Evolutionary conservation across 2,113 vertebrate genomes (phyloP).

Genomic region (Pachypanchax playfairii): DNA sequence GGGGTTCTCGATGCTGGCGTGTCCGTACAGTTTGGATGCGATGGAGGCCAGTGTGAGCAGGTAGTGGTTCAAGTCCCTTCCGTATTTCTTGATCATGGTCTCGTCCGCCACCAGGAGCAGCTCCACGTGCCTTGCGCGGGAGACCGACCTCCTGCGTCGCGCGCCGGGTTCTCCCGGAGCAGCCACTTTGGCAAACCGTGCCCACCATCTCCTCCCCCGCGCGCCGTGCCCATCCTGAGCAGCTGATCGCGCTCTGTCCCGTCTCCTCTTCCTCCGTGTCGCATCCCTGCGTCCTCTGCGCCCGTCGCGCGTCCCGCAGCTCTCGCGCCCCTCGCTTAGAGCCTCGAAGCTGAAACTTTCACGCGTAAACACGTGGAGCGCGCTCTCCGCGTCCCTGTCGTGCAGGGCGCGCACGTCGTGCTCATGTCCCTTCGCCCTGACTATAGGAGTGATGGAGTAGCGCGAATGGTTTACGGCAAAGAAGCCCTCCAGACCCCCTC

Average conservation of each 20-base stretch:
- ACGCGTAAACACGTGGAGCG: slow-evolving; percentile 84
- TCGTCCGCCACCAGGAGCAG: slow-evolving; percentile 94
- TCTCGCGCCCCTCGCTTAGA: slow-evolving; percentile 67
- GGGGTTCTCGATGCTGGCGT: slow-evolving; percentile 97
- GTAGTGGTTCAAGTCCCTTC: slow-evolving; percentile 92
- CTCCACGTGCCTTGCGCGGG: slow-evolving; percentile 92
- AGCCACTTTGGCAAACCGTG: slow-evolving; percentile 17
- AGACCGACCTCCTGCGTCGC: slow-evolving; percentile 83
- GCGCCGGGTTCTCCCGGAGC: slow-evolving; percentile 11
- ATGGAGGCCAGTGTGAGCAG: slow-evolving; percentile 93
- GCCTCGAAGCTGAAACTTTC: slow-evolving; percentile 88
- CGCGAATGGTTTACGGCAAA: slow-evolving; percentile 87
- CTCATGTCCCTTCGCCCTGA: slow-evolving; percentile 68
- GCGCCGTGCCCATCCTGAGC: too few species aligned
- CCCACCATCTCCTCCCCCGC: slow-evolving; percentile 45
- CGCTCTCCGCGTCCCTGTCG: slow-evolving; percentile 77
- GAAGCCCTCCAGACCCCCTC: slow-evolving; percentile 88
- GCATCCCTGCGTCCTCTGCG: slow-evolving; percentile 55
- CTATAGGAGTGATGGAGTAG: slow-evolving; percentile 85
- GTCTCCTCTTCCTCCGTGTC: slow-evolving; percentile 7
- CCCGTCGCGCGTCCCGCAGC: slow-evolving; percentile 70
- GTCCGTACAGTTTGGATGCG: slow-evolving; percentile 92
- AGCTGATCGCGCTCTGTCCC: too few species aligned
- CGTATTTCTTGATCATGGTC: slow-evolving; percentile 92
- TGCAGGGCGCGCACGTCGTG: slow-evolving; percentile 81